phyloP scores from a whole-genome alignment of 2,797 vertebrate species.

The Parauchenoglanis punctatus region DNA sequence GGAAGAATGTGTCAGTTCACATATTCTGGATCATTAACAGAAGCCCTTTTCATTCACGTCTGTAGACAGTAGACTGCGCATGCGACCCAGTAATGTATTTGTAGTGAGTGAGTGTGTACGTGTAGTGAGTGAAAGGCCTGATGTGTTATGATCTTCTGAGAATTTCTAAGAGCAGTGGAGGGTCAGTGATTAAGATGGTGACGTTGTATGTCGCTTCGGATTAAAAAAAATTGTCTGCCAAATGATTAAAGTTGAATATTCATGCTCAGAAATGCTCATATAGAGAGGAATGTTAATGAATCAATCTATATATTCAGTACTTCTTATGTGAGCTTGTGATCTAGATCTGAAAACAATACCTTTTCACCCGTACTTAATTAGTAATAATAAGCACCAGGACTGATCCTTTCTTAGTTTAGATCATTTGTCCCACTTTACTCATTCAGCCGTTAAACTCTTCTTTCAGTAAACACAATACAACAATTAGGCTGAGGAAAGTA shows the following conservation, averaged over 20 bases:
- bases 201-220: background rate
- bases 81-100: background rate
- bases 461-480: background rate
- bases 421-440: background rate
- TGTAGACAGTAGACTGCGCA: background rate
- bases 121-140: background rate
- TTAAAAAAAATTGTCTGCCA: background rate
- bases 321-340: conserved; percentile 40
- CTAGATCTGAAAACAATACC: conserved; percentile 58
- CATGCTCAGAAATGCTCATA: background rate
- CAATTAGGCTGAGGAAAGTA: background rate
- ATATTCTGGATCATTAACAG: background rate
- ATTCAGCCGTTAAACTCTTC: background rate
- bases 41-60: conserved; percentile 13
- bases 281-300: background rate
- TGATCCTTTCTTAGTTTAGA: conserved; percentile 23
- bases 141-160: background rate
- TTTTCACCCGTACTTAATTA: conserved; percentile 46
- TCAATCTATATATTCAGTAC: background rate
- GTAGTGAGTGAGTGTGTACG: background rate
- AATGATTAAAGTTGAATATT: background rate
- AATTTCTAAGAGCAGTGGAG: background rate
- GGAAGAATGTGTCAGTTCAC: background rate
- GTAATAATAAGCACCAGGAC: conserved; percentile 54
- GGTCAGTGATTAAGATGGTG: background rate